Base-by-base conservation (phyloP, 2,888 invertebrate genomes). In the Euplexia lucipara region DNA sequence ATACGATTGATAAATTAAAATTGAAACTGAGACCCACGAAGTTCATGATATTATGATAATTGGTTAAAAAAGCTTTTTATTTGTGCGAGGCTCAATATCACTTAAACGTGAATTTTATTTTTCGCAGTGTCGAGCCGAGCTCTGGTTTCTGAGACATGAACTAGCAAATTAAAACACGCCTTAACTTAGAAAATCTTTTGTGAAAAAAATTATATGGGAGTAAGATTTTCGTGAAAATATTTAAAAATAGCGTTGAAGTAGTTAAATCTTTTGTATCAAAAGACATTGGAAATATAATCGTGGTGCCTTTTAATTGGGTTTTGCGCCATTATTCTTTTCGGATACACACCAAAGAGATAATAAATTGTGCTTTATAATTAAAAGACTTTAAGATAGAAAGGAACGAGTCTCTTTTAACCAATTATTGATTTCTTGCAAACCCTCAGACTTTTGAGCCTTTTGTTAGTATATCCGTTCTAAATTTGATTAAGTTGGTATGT, bases 191-290 rank as follows among this genome's bases (percentile, higher is more conserved):
- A 26, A 20, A 48, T 34, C 32, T 18, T 9, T 32, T 48, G 37
- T 37, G 53, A 53, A 68, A 42, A 16, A 37, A 48, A 70, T 52
- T 18, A 52, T 37, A n/a, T 16, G 3, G 5, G 2, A 3, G 9
- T 45, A 32, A 70, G 5, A 60, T 48, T 70, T 45, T 3, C 20
- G 20, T 45, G 16, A 10, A 45, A 45, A 48, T 59, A 49, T 59
- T 7, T 16, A 32, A 35, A 45, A 47, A 42, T 37, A n/a, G 0
- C 12, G 8, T 32, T 34, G 4, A 6, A 14, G 0, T 37, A 32
- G 3, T 45, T 22, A 35, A 14, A 41, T 49, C 1, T 49, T 12
- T 49, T 12, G n/a, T 32, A 63, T 16, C 10, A 8, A 22, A 12
- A 18, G 7, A 12, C 14, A 39, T 18, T 32, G 41, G 1, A 6